phyloP scores from a whole-genome alignment of 2,797 vertebrate genomes.

The Pseudomugil tenellus region DNA sequence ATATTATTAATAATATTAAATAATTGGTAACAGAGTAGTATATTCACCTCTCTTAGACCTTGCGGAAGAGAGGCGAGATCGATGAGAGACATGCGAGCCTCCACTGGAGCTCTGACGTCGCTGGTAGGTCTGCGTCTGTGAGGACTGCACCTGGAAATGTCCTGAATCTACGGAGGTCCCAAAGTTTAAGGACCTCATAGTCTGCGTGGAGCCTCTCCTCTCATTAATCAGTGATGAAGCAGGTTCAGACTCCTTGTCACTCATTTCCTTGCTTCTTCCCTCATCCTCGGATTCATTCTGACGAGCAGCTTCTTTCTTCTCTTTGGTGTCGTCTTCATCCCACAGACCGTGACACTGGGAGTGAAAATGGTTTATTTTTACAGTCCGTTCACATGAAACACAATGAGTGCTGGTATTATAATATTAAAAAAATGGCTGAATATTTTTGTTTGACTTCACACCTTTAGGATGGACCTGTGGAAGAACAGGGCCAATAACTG shows the following conservation, averaged over 20 bases:
- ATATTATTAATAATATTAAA: neutral
- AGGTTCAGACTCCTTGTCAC: slow-evolving; percentile 62
- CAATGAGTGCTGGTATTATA: neutral
- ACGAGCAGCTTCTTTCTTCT: slow-evolving; percentile 62
- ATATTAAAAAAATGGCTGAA: too few relatives aligned
- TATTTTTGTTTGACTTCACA: slow-evolving; percentile 56
- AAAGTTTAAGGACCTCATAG: slow-evolving; percentile 89
- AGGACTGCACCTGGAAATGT: slow-evolving; percentile 87
- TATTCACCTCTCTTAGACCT: slow-evolving; percentile 91
- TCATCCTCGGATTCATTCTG: slow-evolving; percentile 89
- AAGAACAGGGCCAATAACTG: slow-evolving; percentile 97
- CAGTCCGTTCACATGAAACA: neutral
- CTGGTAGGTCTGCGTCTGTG: slow-evolving; percentile 86
- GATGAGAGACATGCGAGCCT: slow-evolving; percentile 86
- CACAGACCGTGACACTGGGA: slow-evolving; percentile 94
- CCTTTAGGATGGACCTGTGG: slow-evolving; percentile 98
- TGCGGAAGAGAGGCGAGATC: slow-evolving; percentile 87
- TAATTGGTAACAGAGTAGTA: neutral
- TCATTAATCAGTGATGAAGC: slow-evolving; percentile 71
- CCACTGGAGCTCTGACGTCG: slow-evolving; percentile 90
- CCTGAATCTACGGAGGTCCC: slow-evolving; percentile 87
- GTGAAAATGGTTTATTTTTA: neutral
- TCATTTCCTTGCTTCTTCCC: slow-evolving; percentile 45
- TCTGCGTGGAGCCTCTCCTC: slow-evolving; percentile 85
- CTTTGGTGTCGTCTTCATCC: slow-evolving; percentile 90